These are phyloP conservation scores for Hydroisotoma schaefferi DNA, from an alignment of 2,888 invertebrate species.

Conservation along the genomic window DNA sequence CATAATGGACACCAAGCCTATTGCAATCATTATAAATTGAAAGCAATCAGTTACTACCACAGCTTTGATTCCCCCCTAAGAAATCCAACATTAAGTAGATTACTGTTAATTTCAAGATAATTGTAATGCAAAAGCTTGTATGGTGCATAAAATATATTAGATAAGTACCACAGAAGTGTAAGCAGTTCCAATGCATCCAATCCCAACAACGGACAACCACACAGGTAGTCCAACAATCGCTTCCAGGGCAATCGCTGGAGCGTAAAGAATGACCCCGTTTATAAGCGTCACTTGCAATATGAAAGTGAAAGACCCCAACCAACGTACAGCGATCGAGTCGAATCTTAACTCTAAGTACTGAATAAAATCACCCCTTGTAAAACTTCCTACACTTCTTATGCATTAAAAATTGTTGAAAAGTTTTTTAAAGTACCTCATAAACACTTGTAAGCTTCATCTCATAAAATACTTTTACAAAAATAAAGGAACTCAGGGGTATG, in stretches of 20 bases:
- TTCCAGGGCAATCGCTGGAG: constrained; percentile 48
- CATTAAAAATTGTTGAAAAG: too few species aligned
- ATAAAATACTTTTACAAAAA: constrained; percentile 43
- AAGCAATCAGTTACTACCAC: constrained; percentile 42
- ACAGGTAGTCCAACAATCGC: constrained; percentile 12
- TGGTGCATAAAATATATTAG: neutral
- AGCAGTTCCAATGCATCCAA: constrained; percentile 50
- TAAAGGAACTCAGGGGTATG: constrained; percentile 28
- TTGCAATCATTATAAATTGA: constrained; percentile 33
- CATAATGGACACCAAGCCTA: constrained; percentile 49
- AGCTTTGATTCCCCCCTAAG: constrained; percentile 40
- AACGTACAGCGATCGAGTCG: constrained; percentile 33
- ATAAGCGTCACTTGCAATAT: constrained; percentile 37
- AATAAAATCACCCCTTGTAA: too few species aligned
- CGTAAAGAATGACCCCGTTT: constrained; percentile 50
- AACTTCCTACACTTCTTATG: constrained; percentile 3
- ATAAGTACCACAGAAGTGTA: constrained; percentile 53
- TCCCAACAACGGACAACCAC: constrained; percentile 49
- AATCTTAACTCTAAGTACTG: constrained; percentile 44
- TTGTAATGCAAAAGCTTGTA: neutral
- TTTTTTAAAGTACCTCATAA: constrained; percentile 35
- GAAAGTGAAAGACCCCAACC: constrained; percentile 39
- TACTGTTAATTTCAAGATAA: neutral
- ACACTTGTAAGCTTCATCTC: constrained; percentile 44
- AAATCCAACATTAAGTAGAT: neutral